A percentile compares a stretch with the other conserved stretches of the same genome.
These are phyloP conservation scores for Lophius americanus DNA, from an alignment of 2,797 vertebrate species.

Conservation along the genomic window DNA sequence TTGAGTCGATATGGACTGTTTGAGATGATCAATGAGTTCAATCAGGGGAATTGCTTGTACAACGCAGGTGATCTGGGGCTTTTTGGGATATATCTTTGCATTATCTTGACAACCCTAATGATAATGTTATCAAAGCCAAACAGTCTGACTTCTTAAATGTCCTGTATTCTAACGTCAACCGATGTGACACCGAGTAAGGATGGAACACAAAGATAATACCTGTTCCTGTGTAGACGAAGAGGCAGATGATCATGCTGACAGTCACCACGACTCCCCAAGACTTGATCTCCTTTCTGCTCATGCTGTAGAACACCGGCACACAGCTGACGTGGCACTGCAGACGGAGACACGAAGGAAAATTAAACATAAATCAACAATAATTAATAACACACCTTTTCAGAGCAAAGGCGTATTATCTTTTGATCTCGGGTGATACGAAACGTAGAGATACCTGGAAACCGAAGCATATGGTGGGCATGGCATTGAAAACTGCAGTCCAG, in stretches of 20 bases:
- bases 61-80: no score
- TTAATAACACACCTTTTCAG: background rate
- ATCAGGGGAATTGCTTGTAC: no score
- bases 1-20: no score
- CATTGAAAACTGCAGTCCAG: constrained; percentile 95
- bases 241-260: constrained; percentile 90
- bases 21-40: no score
- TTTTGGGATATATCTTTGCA: no score
- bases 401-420: background rate
- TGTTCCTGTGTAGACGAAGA: constrained; percentile 96
- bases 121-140: background rate
- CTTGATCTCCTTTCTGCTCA: constrained; percentile 87
- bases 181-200: background rate
- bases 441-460: constrained; percentile 92
- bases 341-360: constrained; percentile 3
- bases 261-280: constrained; percentile 94
- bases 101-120: no score
- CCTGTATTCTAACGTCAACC: background rate
- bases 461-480: constrained; percentile 98
- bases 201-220: constrained; percentile 71
- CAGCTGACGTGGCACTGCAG: constrained; percentile 95
- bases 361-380: background rate
- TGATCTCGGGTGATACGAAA: constrained; percentile 28
- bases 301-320: constrained; percentile 96
- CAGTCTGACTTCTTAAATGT: background rate